These are phyloP conservation scores for Plectrocnemia conspersa DNA, from an alignment of 1,140 invertebrate genomes.

Conservation along the genomic window DNA sequence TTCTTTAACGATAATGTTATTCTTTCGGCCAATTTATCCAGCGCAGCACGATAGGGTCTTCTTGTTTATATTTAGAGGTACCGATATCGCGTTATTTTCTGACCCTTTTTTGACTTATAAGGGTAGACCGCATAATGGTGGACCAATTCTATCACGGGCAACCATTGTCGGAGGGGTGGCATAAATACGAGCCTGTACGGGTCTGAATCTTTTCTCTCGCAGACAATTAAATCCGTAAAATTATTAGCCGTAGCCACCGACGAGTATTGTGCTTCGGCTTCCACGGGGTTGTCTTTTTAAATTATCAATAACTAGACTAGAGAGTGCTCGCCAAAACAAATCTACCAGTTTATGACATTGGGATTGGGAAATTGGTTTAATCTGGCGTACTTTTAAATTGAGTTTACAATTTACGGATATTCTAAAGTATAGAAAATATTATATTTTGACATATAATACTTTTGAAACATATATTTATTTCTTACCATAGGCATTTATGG, in stretches of 20 bases:
- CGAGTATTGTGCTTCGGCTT: constrained; percentile 10
- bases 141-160: constrained; percentile 13
- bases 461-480: no score
- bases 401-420: no score
- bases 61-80: constrained; percentile 18
- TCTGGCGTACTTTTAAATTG: no score
- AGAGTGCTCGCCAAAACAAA: no score
- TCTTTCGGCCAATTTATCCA: constrained; percentile 6
- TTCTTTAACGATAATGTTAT: constrained; percentile 24
- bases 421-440: no score
- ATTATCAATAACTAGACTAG: no score
- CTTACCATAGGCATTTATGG: no score
- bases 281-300: background rate
- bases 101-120: constrained; percentile 22
- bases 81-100: constrained; percentile 15
- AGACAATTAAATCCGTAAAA: constrained; percentile 14
- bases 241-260: constrained; percentile 12
- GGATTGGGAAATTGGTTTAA: no score
- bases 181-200: constrained; percentile 14
- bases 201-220: constrained; percentile 11
- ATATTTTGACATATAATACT: no score
- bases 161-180: constrained; percentile 10
- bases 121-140: constrained; percentile 14
- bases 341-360: no score
- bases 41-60: no score